Percentiles rank a stretch among this genome's conserved stretches.
phyloP scores from a whole-genome alignment of 2,113 vertebrate species.

The Archocentrus centrarchus region DNA sequence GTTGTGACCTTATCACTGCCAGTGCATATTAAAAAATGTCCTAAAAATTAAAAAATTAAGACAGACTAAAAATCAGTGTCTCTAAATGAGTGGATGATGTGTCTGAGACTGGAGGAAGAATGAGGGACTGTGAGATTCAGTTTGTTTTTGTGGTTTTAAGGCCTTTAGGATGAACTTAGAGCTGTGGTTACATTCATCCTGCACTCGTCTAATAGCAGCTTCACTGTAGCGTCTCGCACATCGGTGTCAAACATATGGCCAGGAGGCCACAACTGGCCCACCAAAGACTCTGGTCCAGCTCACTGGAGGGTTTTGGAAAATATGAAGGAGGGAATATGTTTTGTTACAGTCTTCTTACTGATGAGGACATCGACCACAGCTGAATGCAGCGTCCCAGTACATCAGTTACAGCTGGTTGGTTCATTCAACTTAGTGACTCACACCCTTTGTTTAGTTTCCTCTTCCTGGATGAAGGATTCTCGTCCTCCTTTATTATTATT shows the following conservation, averaged over 20 bases:
- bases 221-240: neutral
- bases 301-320: no score
- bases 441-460: no score
- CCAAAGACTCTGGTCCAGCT: neutral
- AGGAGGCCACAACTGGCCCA: neutral
- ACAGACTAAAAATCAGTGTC: neutral
- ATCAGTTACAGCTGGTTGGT: no score
- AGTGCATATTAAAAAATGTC: no score
- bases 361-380: neutral
- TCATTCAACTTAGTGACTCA: no score
- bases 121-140: neutral
- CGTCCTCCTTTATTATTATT: no score
- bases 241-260: neutral
- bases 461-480: no score
- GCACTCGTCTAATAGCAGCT: neutral
- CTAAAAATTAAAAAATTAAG: no score
- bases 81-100: neutral
- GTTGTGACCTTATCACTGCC: no score
- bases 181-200: neutral
- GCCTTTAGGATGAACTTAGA: neutral
- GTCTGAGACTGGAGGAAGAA: neutral
- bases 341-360: neutral
- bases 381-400: no score
- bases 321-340: neutral
- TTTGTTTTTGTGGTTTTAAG: accelerated